Evolutionary conservation across 1,140 invertebrate species (phyloP).

Genomic region (Heliconius eleuchia): DNA sequence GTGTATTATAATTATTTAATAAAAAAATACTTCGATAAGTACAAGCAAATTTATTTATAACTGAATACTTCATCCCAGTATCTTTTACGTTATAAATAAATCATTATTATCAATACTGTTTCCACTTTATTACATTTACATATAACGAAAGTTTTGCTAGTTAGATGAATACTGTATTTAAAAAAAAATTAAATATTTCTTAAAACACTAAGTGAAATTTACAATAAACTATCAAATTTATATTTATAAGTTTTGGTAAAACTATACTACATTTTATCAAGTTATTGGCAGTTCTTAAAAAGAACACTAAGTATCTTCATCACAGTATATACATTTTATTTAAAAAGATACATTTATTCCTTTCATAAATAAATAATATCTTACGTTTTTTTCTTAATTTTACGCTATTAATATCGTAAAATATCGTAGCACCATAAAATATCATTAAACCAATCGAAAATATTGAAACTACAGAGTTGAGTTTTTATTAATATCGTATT

Average conservation of each 20-base stretch:
- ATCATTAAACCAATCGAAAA: background rate
- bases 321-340: constrained; percentile 10
- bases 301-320: constrained; percentile 14
- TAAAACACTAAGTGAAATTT: background rate
- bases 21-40: constrained; percentile 2
- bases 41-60: constrained; percentile 10
- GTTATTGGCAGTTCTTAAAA: constrained; percentile 1
- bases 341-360: background rate
- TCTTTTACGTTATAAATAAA: constrained; percentile 1
- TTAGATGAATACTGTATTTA: constrained; percentile 10
- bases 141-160: background rate
- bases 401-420: constrained; percentile 2
- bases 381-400: background rate
- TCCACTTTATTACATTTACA: constrained; percentile 1
- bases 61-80: background rate
- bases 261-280: constrained; percentile 4
- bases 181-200: constrained; percentile 6
- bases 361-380: constrained; percentile 7
- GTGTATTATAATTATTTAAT: background rate
- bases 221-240: constrained; percentile 4
- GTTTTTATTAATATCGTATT: too few species aligned
- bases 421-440: background rate
- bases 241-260: constrained; percentile 2
- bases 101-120: constrained; percentile 8
- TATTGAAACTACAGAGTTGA: background rate